Evolutionary conservation across 1,140 invertebrate genomes (phyloP).

Genomic region (Augochlora pura): DNA sequence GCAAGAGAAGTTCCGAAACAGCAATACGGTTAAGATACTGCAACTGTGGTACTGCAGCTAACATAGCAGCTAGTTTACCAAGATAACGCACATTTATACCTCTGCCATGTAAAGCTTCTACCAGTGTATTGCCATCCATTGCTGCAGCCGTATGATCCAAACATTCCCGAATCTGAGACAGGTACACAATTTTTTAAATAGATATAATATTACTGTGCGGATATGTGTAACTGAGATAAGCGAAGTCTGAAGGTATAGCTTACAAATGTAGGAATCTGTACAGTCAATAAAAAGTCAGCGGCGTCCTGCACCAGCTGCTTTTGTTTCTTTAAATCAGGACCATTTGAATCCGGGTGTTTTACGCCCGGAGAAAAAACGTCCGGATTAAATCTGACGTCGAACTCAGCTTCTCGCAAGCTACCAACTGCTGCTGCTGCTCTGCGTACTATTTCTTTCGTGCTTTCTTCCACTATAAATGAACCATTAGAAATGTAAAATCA

Average conservation of each 20-base stretch:
- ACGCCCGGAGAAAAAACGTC: conserved; percentile 98
- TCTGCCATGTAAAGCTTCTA: conserved; percentile 94
- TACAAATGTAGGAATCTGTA: conserved; percentile 97
- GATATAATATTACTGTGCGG: no score
- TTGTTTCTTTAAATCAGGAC: conserved; percentile 88
- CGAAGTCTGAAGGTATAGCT: conserved; percentile 73
- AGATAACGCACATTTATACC: conserved; percentile 99
- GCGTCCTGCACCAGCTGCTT: conserved; percentile 95
- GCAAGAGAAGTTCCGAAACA: conserved; percentile 91
- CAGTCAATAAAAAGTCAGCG: conserved; percentile 94
- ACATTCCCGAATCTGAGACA: conserved; percentile 91
- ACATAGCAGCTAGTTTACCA: conserved; percentile 90
- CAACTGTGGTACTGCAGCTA: conserved; percentile 89
- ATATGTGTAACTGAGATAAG: not conserved
- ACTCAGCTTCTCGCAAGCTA: conserved; percentile 95
- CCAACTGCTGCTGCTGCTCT: conserved; percentile 94
- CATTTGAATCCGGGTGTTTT: conserved; percentile 87
- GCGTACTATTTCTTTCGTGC: conserved; percentile 93
- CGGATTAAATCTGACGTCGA: conserved; percentile 98
- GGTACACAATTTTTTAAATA: not conserved
- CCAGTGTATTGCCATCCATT: conserved; percentile 97
- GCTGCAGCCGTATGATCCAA: conserved; percentile 94
- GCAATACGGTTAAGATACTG: conserved; percentile 94
- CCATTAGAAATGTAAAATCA: no score
- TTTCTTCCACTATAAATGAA: conserved; percentile 86